Evolutionary conservation across 2,113 vertebrate species (phyloP), one percentile per base, ranked within the genome.

Genomic region (Pluvianellus socialis): DNA sequence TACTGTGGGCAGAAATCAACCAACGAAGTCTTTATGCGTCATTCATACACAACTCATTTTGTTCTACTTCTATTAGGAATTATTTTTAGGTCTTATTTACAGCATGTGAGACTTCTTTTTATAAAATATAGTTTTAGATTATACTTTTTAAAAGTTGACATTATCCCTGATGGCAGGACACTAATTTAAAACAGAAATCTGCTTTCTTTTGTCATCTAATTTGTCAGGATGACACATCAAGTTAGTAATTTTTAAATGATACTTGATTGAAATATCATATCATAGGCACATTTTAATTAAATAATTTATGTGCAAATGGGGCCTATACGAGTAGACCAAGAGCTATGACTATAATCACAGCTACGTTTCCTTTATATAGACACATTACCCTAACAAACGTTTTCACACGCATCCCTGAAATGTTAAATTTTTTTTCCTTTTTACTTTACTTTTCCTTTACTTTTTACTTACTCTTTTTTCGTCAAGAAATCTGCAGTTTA

Each of bases 401-500:
- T 86, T 94, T 70, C 47, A 90, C 18, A 47, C 4, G 61, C 7
- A 30, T 30, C 22, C 18, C 21, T 83, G 30, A 94, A 93, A 68
- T 19, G 26, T 2, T 26, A 4, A 1, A 38, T 13, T 49, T 33
- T 35, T 26, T 50, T 49, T 33, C 3, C 2, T 2, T 15, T 50
- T 47, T 56, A 18, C 3, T 35, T 66, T 18, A 38, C n/a, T n/a
- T n/a, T n/a, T n/a, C n/a, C n/a, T n/a, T n/a, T n/a, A n/a, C n/a
- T n/a, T n/a, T n/a, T n/a, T n/a, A n/a, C n/a, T n/a, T 6, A 61
- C 4, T 30, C 16, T 9, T 16, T 74, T 76, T 65, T 63, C 13
- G 1, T 55, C 24, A 62, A 66, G 22, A 94, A 83, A 67, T 7
- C 19, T 4, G 2, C 22, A 62, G 61, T 33, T 90, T 65, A 59